These are phyloP conservation scores for Macrotus californicus DNA, from an alignment of 2,113 vertebrate genomes.

Conservation along the genomic window DNA sequence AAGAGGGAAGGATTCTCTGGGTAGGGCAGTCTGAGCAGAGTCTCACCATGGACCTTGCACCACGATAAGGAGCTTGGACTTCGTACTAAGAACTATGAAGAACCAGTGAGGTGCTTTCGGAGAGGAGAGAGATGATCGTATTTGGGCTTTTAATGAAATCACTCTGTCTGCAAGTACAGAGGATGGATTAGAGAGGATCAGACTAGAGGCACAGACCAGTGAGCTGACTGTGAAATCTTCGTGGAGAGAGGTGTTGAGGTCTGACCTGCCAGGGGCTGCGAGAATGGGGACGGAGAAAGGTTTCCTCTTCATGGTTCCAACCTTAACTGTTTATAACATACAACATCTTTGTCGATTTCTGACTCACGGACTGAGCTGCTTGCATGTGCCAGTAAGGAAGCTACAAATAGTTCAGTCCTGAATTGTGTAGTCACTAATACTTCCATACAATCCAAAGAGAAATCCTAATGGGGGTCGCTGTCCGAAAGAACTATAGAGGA, in stretches of 20 bases:
- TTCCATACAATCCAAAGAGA: neutral
- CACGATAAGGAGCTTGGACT: neutral
- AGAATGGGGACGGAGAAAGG: neutral
- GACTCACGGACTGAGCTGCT: neutral
- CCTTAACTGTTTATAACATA: neutral
- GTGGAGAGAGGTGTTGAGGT: neutral
- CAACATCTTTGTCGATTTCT: neutral
- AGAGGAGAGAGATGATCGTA: neutral
- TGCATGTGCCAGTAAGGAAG: neutral
- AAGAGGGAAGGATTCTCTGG: neutral
- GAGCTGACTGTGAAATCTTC: neutral
- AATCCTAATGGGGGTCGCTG: neutral
- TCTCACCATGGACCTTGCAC: neutral
- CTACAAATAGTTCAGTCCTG: neutral
- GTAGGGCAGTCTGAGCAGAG: no score
- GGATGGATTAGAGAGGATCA: neutral
- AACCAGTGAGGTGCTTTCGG: neutral
- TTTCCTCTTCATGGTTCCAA: neutral
- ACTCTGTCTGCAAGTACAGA: neutral
- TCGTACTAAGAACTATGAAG: neutral
- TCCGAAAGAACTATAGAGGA: neutral
- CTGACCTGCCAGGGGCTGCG: neutral
- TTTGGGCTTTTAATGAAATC: constrained; percentile 1
- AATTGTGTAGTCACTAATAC: neutral
- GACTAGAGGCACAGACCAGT: neutral